Conservation (phyloP, 2,888 invertebrate genomes). For the Eupithecia subfuscata region DNA sequence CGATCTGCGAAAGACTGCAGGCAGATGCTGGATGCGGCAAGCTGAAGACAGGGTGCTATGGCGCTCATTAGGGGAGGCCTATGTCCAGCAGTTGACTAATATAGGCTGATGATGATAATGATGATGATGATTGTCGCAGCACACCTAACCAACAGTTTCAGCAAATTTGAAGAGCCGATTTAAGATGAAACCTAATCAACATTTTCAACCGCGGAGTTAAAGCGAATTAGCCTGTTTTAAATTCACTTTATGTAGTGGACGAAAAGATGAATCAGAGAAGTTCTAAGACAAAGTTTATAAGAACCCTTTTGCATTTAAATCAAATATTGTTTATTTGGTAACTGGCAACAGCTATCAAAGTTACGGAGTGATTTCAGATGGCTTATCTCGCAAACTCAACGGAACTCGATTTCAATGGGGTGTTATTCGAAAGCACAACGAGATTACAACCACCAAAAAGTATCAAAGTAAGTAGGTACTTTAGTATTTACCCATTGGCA, state of each 20-base stretch:
- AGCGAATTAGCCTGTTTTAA: constrained; percentile 28
- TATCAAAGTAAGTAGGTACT: neutral
- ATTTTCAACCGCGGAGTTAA: constrained; percentile 38
- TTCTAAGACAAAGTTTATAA: constrained; percentile 5
- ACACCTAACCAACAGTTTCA: constrained; percentile 25
- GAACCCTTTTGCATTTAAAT: constrained; percentile 8
- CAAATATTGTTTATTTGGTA: constrained; percentile 9
- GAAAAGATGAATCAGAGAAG: constrained; percentile 26
- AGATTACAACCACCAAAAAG: neutral
- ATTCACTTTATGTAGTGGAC: constrained; percentile 27
- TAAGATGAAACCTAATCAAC: constrained; percentile 45
- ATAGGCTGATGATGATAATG: no score
- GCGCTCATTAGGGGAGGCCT: no score
- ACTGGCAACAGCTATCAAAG: constrained; percentile 1
- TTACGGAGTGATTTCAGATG: neutral
- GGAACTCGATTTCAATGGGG: neutral
- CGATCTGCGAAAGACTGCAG: no score
- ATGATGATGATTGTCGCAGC: constrained; percentile 2
- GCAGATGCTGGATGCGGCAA: no score
- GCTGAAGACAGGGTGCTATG: no score
- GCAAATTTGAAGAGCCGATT: neutral
- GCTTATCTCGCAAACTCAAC: neutral
- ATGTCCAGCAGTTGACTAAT: no score
- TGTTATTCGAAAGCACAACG: neutral
- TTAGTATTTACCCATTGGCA: neutral